Base-by-base conservation (phyloP, 1,140 invertebrate genomes). In the Lepidostoma basale region DNA sequence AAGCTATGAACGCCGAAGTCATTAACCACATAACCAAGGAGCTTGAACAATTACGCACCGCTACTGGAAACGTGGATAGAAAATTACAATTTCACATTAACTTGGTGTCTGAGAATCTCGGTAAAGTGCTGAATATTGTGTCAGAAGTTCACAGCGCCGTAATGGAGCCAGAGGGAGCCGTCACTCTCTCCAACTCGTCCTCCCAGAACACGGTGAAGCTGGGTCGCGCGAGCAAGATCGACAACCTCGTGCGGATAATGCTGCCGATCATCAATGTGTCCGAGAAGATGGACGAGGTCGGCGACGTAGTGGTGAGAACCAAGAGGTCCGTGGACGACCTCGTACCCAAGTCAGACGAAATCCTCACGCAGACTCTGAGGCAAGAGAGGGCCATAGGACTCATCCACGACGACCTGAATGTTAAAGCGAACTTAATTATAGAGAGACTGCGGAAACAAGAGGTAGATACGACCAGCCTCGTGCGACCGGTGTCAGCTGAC, bases 271-370 rank as follows among this genome's bases (percentile, higher is more conserved):
- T 92, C 44, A 89, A 87, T n/a, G 91, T 94, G 0, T 92, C 91
- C 0, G 90, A 92, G 75, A 94, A 94, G 79, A 94, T 94, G 90
- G 92, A 94, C 72, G 90, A 94, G 81, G 91, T 94, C 3, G 94
- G 92, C 92, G 89, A 92, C 74, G 91, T 94, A 12, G 90, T 94
- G 16, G 91, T 94, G 3, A 92, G 92, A 2, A 94, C 92, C 1
- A 94, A 94, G 76, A 92, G 88, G 72, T 92, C 91, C 0, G 90
- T 94, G 4, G 92, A 94, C 76, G 87, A 92, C 75, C 81, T 94
- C 40, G 85, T 94, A 16, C 92, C 92, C 0, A 94, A 94, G 80
- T 93, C 92, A 0, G 92, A 94, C 73, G 91, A 92, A 69, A 81
- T 95, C 1, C 79, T 95, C 0, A 92, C 90, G 2, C 92, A 95